These are phyloP conservation scores for Misgurnus mizolepis DNA, from an alignment of 2,113 vertebrate species.

Conservation along the genomic window DNA sequence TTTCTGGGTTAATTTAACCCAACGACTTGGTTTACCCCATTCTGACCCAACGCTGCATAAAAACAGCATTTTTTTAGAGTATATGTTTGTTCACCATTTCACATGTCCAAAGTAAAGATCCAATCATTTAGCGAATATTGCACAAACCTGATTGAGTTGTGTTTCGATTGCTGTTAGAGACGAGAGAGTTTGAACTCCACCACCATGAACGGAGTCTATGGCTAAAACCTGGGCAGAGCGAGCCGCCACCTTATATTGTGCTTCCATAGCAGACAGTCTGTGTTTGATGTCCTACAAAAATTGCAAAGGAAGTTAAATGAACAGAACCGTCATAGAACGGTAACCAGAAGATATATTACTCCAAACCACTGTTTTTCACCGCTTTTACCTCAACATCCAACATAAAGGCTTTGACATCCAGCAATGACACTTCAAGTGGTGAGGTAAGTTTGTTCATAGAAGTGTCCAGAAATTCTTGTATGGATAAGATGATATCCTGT, in stretches of 20 bases:
- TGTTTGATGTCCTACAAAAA: slow-evolving; percentile 83
- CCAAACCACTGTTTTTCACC: not conserved
- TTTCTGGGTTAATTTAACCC: too few relatives aligned
- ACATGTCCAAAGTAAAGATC: not conserved
- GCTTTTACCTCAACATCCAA: slow-evolving; percentile 87
- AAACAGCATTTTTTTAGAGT: too few relatives aligned
- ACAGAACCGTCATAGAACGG: not conserved
- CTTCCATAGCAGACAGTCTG: slow-evolving; percentile 85
- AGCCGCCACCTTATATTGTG: slow-evolving; percentile 84
- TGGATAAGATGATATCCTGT: slow-evolving; percentile 71
- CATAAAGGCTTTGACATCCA: slow-evolving; percentile 81
- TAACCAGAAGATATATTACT: not conserved
- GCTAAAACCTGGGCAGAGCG: slow-evolving; percentile 83
- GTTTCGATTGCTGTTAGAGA: slow-evolving; percentile 82
- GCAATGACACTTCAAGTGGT: slow-evolving; percentile 84
- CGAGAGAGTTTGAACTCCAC: slow-evolving; percentile 80
- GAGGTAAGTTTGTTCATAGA: slow-evolving; percentile 80
- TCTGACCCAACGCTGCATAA: too few relatives aligned
- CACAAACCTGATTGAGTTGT: slow-evolving; percentile 83
- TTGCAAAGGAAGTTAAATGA: not conserved
- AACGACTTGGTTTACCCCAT: too few relatives aligned
- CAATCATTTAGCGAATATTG: not conserved
- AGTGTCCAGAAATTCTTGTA: slow-evolving; percentile 82
- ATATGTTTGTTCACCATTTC: too few relatives aligned
- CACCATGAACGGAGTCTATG: slow-evolving; percentile 84